Evolutionary conservation across 23 tunicate genomes (phyloP), one percentile per base, ranked within the genome.

Genomic region (Trididemnum miniatum): DNA sequence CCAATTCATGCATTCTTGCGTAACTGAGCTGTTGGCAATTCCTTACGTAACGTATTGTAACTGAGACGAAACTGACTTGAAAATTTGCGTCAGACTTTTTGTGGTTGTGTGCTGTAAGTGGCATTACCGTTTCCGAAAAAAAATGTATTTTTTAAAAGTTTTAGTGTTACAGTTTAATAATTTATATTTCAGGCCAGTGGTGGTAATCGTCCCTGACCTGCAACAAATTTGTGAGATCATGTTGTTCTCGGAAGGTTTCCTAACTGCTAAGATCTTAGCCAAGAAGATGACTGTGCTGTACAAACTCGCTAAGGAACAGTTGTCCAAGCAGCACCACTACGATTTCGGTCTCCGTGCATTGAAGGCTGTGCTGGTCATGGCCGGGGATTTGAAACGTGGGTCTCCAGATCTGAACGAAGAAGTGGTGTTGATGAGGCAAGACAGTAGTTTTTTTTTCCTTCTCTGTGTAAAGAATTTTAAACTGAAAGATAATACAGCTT

Each of bases 181-280:
- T n/a, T 44, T 44, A 44, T 34, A 37, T 73, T 39, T 20, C 79
- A 91, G 99, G 77, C 99, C 99, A 25, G 99, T 96, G 54, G 97
- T 91, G 1, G 96, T 90, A 63, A 95, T 95, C 71, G 99, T 95
- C 20, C 99, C 99, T 39, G 99, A 95, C 65, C 65, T 95, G 83
- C 99, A 95, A 52, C 99, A 90, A 52, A 95, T 95, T 52, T 95
- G 99, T 57, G 99, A 95, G 82, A 95, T 95, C 85, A 95, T 95
- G 96, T 63, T 95, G 86, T 95, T 95, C 66, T 91, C 94, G 12
- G 97, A 91, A 60, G 99, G 99, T 0, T 96, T 96, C 83, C 82
- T 91, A 32, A 91, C 97, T 20, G 99, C 99, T 0, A 96, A 96
- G 59, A 91, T 88, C 22, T 66, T 96, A 5, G 99, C 99, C 38